Base-by-base conservation (phyloP, 2,888 invertebrate genomes). In the Scaptomyza cyrtandrae region DNA sequence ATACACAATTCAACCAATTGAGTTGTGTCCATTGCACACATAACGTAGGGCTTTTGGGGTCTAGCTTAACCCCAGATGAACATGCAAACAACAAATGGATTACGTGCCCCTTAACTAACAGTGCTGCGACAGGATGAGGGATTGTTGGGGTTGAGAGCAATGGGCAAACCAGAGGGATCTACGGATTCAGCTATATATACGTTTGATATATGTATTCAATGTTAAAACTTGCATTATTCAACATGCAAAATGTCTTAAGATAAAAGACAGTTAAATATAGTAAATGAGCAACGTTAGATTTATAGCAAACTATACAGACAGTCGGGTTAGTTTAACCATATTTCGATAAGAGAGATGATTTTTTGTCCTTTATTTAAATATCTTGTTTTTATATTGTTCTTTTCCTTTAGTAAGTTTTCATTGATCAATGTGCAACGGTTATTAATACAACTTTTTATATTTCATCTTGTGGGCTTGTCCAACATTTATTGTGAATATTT, bases 21-120 rank as follows among this genome's bases (percentile, higher is more conserved):
- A 77, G 81, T 71, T 82, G 81, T 70, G 71, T 71, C 78, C 86
- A 74, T 59, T 59, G 75, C 69, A 84, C 78, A 80, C 71, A 78
- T 59, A 67, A 53, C 78, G 49, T 62, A 59, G 52, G 52, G 52
- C 24, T 6, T 14, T 27, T 14, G 27, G 24, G 48, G 33, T 33
- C 31, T 31, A 50, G 67, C 50, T 57, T 54, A 48, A 56, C 61
- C 76, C 70, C 64, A 73, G 82, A 79, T 70, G 75, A 64, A 66
- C 74, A 74, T 71, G 67, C 84, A 84, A 82, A 87, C 83, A 82
- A 70, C 80, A 87, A 83, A 85, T 83, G 88, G 88, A 72, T 82
- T 79, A 83, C 83, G 80, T 83, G 83, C 79, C 68, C 66, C 70
- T 64, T 69, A 71, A 78, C 81, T 62, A 80, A 77, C 75, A 50